These are phyloP conservation scores for Paraplagusia blochii DNA, from an alignment of 2,113 vertebrate genomes.

Conservation along the genomic window DNA sequence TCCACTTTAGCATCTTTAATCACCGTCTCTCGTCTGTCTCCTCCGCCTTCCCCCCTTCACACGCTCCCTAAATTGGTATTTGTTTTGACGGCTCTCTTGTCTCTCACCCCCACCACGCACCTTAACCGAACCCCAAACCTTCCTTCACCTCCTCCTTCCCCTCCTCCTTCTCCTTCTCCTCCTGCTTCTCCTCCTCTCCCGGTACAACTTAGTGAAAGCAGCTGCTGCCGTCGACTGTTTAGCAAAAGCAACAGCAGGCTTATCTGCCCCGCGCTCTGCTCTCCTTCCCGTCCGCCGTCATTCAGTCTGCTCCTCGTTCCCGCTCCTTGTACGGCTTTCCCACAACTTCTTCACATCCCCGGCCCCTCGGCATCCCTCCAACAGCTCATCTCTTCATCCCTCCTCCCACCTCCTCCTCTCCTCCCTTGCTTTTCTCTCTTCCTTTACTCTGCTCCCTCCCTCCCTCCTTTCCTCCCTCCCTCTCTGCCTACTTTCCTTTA, in stretches of 20 bases:
- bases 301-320: constrained; percentile 5
- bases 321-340: constrained; percentile 15
- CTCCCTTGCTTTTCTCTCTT: constrained; percentile 3
- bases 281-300: constrained; percentile 16
- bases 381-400: constrained; percentile 17
- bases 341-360: constrained; percentile 33
- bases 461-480: too few relatives aligned
- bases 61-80: constrained; percentile 19
- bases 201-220: constrained; percentile 43
- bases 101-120: constrained; percentile 20
- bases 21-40: neutral
- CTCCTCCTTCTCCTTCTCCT: neutral
- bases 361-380: constrained; percentile 22
- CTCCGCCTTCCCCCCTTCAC: constrained; percentile 11
- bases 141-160: constrained; percentile 26
- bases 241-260: constrained; percentile 24
- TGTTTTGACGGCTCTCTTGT: constrained; percentile 31
- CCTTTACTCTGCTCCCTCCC: neutral
- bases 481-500: neutral
- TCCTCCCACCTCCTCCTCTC: neutral
- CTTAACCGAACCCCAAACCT: constrained; percentile 16
- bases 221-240: constrained; percentile 34
- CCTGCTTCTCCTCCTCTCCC: constrained; percentile 19
- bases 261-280: constrained; percentile 8
- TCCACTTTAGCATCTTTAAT: constrained; percentile 12